A percentile compares a stretch with the other conserved stretches of the same genome.
These are phyloP conservation scores for Melanostoma scalare DNA, from an alignment of 2,888 invertebrate species.

Conservation along the genomic window DNA sequence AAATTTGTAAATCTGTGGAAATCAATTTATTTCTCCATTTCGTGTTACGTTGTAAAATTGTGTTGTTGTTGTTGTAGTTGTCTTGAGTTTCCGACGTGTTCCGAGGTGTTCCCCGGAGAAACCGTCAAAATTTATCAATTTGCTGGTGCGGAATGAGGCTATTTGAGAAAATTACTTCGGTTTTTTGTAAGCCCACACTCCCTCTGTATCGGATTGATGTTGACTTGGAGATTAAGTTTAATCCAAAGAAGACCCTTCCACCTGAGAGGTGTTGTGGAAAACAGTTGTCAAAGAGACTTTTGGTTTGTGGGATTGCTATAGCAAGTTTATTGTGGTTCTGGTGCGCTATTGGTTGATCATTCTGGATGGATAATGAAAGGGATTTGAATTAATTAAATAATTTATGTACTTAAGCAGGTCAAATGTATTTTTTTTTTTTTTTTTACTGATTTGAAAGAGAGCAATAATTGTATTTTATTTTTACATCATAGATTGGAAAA, in stretches of 20 bases:
- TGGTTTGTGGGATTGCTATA: slow-evolving; percentile 6
- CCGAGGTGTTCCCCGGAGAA: slow-evolving; percentile 32
- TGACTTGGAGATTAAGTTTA: slow-evolving; percentile 59
- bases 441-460: too few relatives aligned
- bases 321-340: background rate
- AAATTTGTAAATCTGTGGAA: slow-evolving; percentile 72
- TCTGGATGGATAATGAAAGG: slow-evolving; percentile 47
- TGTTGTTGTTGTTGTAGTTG: slow-evolving; percentile 22
- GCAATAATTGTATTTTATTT: too few relatives aligned
- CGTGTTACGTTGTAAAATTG: background rate
- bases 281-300: slow-evolving; percentile 40
- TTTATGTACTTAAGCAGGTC: slow-evolving; percentile 34
- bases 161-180: slow-evolving; percentile 54
- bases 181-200: slow-evolving; percentile 9
- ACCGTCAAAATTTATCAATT: slow-evolving; percentile 64
- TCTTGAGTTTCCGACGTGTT: slow-evolving; percentile 19
- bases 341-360: slow-evolving; percentile 29
- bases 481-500: too few relatives aligned
- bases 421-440: slow-evolving; percentile 9
- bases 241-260: slow-evolving; percentile 44
- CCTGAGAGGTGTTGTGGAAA: slow-evolving; percentile 36
- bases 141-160: slow-evolving; percentile 54
- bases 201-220: slow-evolving; percentile 21
- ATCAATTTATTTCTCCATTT: slow-evolving; percentile 70
- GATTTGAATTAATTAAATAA: slow-evolving; percentile 59